Conservation (phyloP, 2,113 vertebrate species). For the Vidua macroura region DNA sequence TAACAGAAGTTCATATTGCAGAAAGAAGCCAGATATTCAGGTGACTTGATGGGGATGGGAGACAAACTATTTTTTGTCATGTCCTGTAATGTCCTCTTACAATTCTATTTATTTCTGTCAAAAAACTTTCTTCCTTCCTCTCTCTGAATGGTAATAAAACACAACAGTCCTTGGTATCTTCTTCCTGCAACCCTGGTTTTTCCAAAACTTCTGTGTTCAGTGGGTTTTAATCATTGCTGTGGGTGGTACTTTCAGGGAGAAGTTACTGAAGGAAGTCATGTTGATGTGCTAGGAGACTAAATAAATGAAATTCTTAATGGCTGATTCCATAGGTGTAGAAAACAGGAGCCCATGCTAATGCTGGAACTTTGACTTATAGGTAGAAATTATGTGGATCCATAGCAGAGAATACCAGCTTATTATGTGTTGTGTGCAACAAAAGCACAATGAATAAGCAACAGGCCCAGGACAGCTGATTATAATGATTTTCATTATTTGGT, state of each 20-base stretch:
- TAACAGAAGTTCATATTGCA: not conserved
- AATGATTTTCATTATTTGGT: not conserved
- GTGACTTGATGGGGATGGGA: not conserved
- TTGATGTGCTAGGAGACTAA: not conserved
- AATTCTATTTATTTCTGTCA: not conserved
- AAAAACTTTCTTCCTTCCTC: not conserved
- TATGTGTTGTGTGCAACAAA: not conserved
- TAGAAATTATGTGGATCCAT: not conserved
- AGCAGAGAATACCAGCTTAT: not conserved
- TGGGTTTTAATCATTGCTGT: not conserved
- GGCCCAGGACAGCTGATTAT: not conserved
- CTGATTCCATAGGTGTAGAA: not conserved
- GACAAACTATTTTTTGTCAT: not conserved
- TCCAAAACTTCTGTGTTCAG: not conserved
- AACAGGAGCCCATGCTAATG: not conserved
- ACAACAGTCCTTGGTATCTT: not conserved
- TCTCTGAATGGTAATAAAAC: not conserved
- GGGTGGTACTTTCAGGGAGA: not conserved
- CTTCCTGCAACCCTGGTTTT: rapidly evolving
- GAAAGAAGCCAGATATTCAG: not conserved
- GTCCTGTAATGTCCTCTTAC: not conserved
- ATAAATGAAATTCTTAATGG: not conserved
- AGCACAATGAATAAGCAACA: not conserved
- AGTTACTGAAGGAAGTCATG: not conserved
- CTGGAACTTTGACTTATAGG: not conserved